Base-by-base conservation (phyloP, 2,113 vertebrate species). In the Hemicordylus capensis region DNA sequence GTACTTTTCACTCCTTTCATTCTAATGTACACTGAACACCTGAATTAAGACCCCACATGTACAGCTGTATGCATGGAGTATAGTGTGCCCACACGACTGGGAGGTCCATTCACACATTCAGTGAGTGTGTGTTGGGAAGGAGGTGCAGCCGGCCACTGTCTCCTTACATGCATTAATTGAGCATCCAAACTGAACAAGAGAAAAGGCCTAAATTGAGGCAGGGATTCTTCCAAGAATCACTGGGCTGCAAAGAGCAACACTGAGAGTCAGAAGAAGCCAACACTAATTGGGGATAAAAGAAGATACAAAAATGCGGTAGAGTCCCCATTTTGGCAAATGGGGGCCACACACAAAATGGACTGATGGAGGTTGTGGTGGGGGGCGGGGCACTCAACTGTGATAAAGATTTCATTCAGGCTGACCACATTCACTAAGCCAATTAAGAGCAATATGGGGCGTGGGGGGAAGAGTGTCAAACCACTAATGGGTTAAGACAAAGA, bases 351-450 rank as follows among this genome's bases (percentile, higher is more conserved):
- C 64, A 85, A 95, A 96, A 95, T 90, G 93, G 88, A 34, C n/a
- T 56, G 54, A 48, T 20, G 34, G 56, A 42, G 66, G 17, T 19
- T 87, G 84, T 63, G 89, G 93, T 86, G 92, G 94, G 90, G 51
- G 51, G 51, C 4, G 51, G 51, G 51, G 90, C 87, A 80, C 7
- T 72, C 56, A 89, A 89, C 87, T 88, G 67, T 92, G 90, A 95
- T 93, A 94, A 95, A 95, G 92, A 76, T 93, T 93, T 89, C 92
- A 96, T 94, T 95, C 94, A 95, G 89, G 90, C 90, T 90, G 90
- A 88, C 93, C 92, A 92, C 89, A 93, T 94, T 93, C 87, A 81
- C 91, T 94, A 90, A 94, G 92, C 95, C 96, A 96, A 96, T 96
- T 95, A 95, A 94, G 93, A 89, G 44, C 88, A 90, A 87, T 76